Base-by-base conservation (phyloP, 2,888 invertebrate species). In the Tillus elongatus region DNA sequence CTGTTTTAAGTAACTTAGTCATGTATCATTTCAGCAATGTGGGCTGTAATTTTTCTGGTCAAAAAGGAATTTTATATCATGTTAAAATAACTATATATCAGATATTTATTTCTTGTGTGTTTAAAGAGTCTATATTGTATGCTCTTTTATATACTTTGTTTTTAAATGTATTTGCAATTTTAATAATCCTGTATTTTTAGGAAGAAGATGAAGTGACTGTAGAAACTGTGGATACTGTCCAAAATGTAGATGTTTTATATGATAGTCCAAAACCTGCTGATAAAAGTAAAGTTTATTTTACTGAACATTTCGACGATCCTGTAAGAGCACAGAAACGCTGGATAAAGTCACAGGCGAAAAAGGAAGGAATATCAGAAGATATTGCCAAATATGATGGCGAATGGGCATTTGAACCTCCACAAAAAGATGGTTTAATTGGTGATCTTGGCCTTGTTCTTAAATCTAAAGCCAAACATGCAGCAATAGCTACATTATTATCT, bases 381-480 rank as follows among this genome's bases (percentile, higher is more conserved):
- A 85, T 95, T 41, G 85, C 93, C 8, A 93, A 95, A 69, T 97
- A 96, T 66, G 91, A 96, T 68, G 97, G 95, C 57, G 70, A 71
- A 49, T 82, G 82, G 82, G 67, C 68, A 58, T 66, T 91, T 3
- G 91, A 90, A 63, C 64, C 79, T 26, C 83, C 93, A 1, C 70
- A 75, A 40, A 77, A 79, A 47, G 82, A 84, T 56, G 78, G 84
- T 9, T 74, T 95, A 15, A 37, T 43, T 1, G 83, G 85, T 34
- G 96, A 98, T 61, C 68, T 79, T 39, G 95, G 92, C 9, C 69
- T 97, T 24, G 86, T 95, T 6, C 68, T 96, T 12, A 91, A 90
- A 59, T 86, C 91, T 0, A 91, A 92, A 69, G 97, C 97, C 0
- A 90, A 93, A 56, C 98, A 97, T 67, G 89, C 96, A 9, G 97